Percentiles rank a stretch among this genome's conserved stretches.
Evolutionary conservation across 1,140 invertebrate genomes (phyloP).

Genomic region (Pseudobourletiella spinata): DNA sequence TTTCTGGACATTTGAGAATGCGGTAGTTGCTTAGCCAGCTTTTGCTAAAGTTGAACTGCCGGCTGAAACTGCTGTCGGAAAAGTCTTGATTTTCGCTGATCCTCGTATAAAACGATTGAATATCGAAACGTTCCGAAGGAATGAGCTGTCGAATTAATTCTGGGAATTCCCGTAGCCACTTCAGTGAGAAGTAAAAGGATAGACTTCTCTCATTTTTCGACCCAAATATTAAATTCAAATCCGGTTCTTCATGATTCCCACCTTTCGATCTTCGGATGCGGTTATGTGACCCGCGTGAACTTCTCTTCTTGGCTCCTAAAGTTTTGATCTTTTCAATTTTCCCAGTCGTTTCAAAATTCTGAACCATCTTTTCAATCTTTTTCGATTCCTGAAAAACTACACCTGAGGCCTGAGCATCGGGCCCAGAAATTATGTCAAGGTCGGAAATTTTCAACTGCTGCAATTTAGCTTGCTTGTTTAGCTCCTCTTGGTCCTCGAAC

Average conservation of each 20-base stretch:
- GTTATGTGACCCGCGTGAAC: background rate
- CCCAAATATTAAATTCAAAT: conserved; percentile 33
- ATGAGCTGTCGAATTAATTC: conserved; percentile 34
- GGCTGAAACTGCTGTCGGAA: conserved; percentile 17
- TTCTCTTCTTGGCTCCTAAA: background rate
- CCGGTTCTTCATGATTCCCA: conserved; percentile 15
- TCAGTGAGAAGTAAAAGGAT: conserved; percentile 32
- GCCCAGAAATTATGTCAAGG: background rate
- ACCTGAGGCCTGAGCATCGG: background rate
- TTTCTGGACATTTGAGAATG: conserved; percentile 23
- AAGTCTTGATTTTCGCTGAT: conserved; percentile 20
- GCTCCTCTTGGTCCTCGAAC: conserved; percentile 25
- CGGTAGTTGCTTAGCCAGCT: conserved; percentile 18
- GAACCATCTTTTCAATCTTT: conserved; percentile 14
- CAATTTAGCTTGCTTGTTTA: conserved; percentile 3
- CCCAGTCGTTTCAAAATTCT: conserved; percentile 20
- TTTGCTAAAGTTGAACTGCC: conserved; percentile 25
- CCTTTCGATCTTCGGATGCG: conserved; percentile 3
- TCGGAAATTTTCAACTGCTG: background rate
- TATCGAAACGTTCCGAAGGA: conserved; percentile 33
- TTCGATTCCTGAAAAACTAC: conserved; percentile 12
- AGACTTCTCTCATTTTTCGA: conserved; percentile 15
- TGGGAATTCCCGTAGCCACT: conserved; percentile 31
- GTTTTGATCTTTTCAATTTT: background rate
- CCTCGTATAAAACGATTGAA: conserved; percentile 27